Evolutionary conservation across 92 coral and sea anemone genomes (phyloP), one percentile per base, ranked within the genome.

Genomic region (Diadumene lineata): DNA sequence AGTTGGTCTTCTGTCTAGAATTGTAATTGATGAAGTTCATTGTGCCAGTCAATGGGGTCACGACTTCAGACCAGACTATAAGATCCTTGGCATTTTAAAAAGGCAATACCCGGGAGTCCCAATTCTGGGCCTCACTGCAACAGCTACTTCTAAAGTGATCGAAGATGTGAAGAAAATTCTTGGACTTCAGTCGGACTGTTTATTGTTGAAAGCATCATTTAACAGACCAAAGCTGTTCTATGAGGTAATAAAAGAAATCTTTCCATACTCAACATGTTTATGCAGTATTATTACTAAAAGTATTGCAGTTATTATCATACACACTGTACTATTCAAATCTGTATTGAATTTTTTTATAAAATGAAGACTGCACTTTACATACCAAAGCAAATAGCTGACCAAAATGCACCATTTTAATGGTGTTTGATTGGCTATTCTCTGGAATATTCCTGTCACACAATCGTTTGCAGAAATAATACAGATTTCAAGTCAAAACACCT

Each of bases 21-120:
- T 92, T 31, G 98, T 94, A 0, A 89, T 94, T 11, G 98, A 94
- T 70, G 98, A 94, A 61, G 97, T 94, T 34, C 98, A 94, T 73
- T 94, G 98, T 79, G 77, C 97, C 9, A 94, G 97, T 55, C 98
- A 94, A 73, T 94, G 98, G 98, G 98, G 98, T 11, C 98, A 94
- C 76, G 98, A 94, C 84, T 94, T 94, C 73, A 81, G 98, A 56
- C 98, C 98, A 38, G 98, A 94, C 68, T 94, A 94, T 80, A 94
- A 94, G 81, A 83, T 92, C 75, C 97, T 94, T 58, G 98, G 98
- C 11, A 94, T 94, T 69, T 73, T 94, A 60, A 94, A 94, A 70
- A 86, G 98, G 48, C 98, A 94, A 78, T 94, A 92, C 72, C 98
- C 97, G 18, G 90, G 88, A 16, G 88, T 85, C 43, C 96, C 98